Percentiles rank a stretch among this genome's conserved stretches.
These are phyloP conservation scores for Muscicapa striata DNA, from an alignment of 2,797 vertebrate species.

Conservation along the genomic window DNA sequence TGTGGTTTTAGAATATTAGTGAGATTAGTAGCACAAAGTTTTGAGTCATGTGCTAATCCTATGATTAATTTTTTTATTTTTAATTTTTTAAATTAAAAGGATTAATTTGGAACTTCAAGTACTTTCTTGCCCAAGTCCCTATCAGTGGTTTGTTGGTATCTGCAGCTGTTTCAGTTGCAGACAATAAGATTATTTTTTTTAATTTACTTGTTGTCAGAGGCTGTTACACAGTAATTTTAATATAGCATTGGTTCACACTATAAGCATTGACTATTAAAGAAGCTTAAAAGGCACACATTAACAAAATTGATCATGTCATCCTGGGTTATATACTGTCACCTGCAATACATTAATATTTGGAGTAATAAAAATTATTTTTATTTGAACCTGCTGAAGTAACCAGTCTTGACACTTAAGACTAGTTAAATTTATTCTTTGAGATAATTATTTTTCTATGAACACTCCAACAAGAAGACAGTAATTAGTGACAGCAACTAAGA, in stretches of 20 bases:
- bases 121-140: accelerated
- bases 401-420: neutral
- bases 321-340: neutral
- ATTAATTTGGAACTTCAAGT: neutral
- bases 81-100: neutral
- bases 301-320: neutral
- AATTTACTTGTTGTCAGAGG: neutral
- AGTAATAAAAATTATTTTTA: neutral
- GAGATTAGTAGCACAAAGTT: neutral
- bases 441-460: neutral
- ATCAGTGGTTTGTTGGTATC: neutral
- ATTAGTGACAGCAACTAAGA: neutral
- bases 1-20: neutral
- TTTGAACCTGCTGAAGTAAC: neutral
- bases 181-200: neutral
- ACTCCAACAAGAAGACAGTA: neutral
- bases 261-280: neutral
- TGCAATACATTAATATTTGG: neutral
- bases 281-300: neutral
- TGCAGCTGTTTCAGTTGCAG: neutral
- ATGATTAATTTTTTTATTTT: neutral
- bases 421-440: neutral
- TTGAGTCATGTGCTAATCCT: neutral
- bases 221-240: neutral
- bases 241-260: neutral